Percentiles rank a stretch among this genome's conserved stretches.
These are phyloP conservation scores for Aricia agestis DNA, from an alignment of 1,140 invertebrate genomes.

Conservation along the genomic window DNA sequence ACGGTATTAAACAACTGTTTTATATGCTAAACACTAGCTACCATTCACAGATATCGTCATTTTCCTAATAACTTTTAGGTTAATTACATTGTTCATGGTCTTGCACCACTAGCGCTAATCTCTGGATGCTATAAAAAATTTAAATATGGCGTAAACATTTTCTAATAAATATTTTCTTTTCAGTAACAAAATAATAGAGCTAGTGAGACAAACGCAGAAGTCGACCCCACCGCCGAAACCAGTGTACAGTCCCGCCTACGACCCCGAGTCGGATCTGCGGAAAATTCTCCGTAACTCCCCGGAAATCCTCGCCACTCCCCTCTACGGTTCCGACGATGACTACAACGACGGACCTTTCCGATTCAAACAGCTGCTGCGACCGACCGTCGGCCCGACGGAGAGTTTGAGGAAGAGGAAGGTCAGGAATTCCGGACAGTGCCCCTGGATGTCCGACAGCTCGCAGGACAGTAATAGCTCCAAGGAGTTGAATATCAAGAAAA, in stretches of 20 bases:
- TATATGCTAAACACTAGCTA: too few relatives aligned
- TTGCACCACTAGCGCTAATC: not conserved
- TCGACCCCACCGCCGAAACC: slow-evolving; percentile 44
- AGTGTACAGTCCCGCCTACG: slow-evolving; percentile 54
- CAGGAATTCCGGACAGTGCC: slow-evolving; percentile 53
- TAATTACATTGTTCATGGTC: too few relatives aligned
- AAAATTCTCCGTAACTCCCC: slow-evolving; percentile 74
- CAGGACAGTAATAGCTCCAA: slow-evolving; percentile 62
- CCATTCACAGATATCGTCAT: too few relatives aligned
- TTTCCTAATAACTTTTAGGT: too few relatives aligned
- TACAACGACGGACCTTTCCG: slow-evolving; percentile 82
- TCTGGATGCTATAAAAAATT: not conserved
- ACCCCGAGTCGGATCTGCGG: slow-evolving; percentile 67
- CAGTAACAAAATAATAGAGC: slow-evolving; percentile 73
- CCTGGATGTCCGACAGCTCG: slow-evolving; percentile 68
- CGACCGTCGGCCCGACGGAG: slow-evolving; percentile 82
- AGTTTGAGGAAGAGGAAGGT: slow-evolving; percentile 83
- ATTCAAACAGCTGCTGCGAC: slow-evolving; percentile 82
- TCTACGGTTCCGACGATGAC: slow-evolving; percentile 69
- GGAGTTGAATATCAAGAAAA: slow-evolving; percentile 55
- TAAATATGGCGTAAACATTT: not conserved
- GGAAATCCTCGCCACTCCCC: slow-evolving; percentile 65
- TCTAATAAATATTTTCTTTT: slow-evolving; percentile 30
- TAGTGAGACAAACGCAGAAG: slow-evolving; percentile 64
- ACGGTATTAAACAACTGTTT: too few relatives aligned